These are phyloP conservation scores for Paratilapia polleni DNA, from an alignment of 2,113 vertebrate genomes.

Conservation along the genomic window DNA sequence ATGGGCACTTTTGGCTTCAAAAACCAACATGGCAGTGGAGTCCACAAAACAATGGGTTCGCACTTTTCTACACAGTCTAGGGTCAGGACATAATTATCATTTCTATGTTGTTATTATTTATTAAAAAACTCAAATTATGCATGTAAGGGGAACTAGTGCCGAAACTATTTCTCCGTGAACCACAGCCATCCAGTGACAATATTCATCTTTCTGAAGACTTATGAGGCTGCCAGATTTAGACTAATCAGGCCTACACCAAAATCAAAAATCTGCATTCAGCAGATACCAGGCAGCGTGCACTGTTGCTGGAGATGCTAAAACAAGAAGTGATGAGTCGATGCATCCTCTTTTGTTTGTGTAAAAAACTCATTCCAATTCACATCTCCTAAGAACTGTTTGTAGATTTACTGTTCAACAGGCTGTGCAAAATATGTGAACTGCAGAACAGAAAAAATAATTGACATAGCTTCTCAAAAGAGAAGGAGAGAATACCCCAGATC, in stretches of 20 bases:
- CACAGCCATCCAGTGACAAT: neutral
- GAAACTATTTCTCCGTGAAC: neutral
- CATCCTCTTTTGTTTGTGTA: neutral
- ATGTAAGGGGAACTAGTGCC: neutral
- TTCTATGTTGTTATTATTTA: neutral
- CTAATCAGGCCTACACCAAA: neutral
- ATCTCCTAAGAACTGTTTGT: neutral
- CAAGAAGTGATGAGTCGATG: neutral
- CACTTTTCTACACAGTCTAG: neutral
- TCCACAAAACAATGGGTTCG: neutral
- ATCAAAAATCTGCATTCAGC: neutral
- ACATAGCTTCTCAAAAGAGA: neutral
- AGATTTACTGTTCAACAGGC: neutral
- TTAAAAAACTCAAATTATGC: neutral
- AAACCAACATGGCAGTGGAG: neutral
- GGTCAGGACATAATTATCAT: neutral
- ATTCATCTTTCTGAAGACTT: neutral
- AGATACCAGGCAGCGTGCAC: no score
- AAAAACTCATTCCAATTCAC: neutral
- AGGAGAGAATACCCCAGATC: neutral
- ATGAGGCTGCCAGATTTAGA: neutral
- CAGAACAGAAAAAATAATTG: neutral
- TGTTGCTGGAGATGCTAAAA: neutral
- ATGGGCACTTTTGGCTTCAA: neutral
- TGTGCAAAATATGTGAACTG: neutral